Evolutionary conservation across 2,888 invertebrate genomes (phyloP).

Genomic region (Zhuqinia jingwanae): DNA sequence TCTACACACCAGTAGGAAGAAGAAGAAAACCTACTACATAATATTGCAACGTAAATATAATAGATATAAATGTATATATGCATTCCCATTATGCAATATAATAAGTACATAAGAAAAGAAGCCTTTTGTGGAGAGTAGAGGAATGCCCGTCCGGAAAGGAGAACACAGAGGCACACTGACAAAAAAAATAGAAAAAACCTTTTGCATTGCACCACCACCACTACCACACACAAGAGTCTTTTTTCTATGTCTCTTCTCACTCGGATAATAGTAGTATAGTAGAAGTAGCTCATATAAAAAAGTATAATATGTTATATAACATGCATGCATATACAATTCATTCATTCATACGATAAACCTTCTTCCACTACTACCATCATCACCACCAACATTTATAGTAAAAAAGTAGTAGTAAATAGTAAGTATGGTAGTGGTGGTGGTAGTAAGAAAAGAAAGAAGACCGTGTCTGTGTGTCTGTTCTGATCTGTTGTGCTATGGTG

Average conservation of each 20-base stretch:
- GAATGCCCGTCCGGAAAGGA: constrained; percentile 15
- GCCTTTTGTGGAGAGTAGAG: background rate
- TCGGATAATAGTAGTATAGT: no score
- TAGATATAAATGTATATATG: background rate
- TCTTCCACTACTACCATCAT: background rate
- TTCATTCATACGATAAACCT: constrained; percentile 29
- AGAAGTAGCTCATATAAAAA: background rate
- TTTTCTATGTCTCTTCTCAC: constrained; percentile 9
- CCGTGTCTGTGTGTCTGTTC: constrained; percentile 12
- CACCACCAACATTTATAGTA: constrained; percentile 28
- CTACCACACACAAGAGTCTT: background rate
- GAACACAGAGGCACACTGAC: background rate
- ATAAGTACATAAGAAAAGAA: background rate
- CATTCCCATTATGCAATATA: background rate
- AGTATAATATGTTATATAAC: constrained; percentile 5
- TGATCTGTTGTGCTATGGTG: constrained; percentile 28
- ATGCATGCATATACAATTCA: constrained; percentile 9
- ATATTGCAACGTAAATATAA: no score
- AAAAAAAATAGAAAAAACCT: background rate
- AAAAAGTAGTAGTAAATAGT: constrained; percentile 43
- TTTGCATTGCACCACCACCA: background rate
- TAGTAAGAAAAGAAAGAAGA: constrained; percentile 37
- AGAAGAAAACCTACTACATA: no score
- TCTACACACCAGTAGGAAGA: no score
- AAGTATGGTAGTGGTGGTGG: constrained; percentile 28